Evolutionary conservation across 2,888 invertebrate species (phyloP), one percentile per base, ranked within the genome.

Genomic region (Chaetogeoica ovagalla): DNA sequence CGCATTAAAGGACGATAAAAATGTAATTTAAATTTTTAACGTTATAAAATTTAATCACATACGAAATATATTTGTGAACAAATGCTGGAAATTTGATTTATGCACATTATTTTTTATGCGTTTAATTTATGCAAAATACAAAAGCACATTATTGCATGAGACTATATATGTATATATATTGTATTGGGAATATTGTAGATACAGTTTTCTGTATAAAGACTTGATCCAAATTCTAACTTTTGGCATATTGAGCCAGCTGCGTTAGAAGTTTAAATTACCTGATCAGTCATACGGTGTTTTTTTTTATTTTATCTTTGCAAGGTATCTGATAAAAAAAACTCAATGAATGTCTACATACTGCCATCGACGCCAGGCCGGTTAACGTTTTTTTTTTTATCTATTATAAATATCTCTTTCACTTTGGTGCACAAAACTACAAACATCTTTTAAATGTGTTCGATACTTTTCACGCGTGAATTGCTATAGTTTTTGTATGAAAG

Each of bases 401-500:
- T 39, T 57, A 63, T 71, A 57, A 43, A 79, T 79, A 79, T 79
- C 70, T 79, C 19, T 79, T 79, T 71, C 63, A 13, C 79, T 39
- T 23, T 55, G 8, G 79, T 52, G 79, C 79, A 39, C 57, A 71
- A 77, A 79, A 71, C 79, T 79, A 63, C 63, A 52, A 62, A 79
- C 70, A 79, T 71, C 79, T 79, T 79, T 79, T 79, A 71, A 79
- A 79, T 63, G 79, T 71, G 52, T 55, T 79, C 17, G 70, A 79
- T 79, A 71, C 39, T 71, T 79, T 79, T 79, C 39, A 79, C 70
- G 63, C 79, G 43, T 71, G 79, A 71, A 70, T 63, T 79, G 63
- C 23, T 63, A 39, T 63, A 79, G 63, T 43, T 79, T 79, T 21
- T 19, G 21, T 17, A 39, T 13, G 21, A 55, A 63, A 48, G 30